phyloP scores from a whole-genome alignment of 1,140 invertebrate genomes.

The Thaumatotibia leucotreta region DNA sequence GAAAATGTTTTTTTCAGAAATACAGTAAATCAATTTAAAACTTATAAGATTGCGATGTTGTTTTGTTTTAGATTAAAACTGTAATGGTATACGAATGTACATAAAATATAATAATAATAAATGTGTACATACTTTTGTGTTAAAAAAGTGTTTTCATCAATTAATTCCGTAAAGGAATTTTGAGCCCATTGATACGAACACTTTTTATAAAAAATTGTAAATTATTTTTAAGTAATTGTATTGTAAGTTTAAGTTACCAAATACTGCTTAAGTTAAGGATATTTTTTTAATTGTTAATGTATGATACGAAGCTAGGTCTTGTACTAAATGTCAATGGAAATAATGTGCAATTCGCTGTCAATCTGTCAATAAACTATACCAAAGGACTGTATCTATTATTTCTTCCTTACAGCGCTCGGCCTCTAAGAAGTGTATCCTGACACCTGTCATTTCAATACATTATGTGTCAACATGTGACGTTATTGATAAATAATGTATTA shows the following conservation, averaged over 20 bases:
- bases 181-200: constrained; percentile 61
- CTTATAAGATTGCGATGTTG: not conserved
- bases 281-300: constrained; percentile 29
- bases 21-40: not conserved
- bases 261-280: not conserved
- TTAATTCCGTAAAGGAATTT: constrained; percentile 40
- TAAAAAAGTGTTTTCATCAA: constrained; percentile 58
- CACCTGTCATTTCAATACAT: too few relatives aligned
- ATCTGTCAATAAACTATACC: constrained; percentile 50
- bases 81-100: constrained; percentile 11
- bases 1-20: too few relatives aligned
- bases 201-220: constrained; percentile 43
- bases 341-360: constrained; percentile 46
- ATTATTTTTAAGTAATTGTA: constrained; percentile 16
- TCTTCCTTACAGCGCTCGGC: not conserved
- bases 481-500: too few relatives aligned
- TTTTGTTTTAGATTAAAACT: not conserved
- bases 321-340: constrained; percentile 36
- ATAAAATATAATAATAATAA: constrained; percentile 23
- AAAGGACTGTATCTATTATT: constrained; percentile 25
- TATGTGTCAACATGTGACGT: not conserved
- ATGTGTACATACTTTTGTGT: constrained; percentile 14
- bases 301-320: constrained; percentile 24
- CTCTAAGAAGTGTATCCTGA: too few relatives aligned
- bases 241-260: not conserved